phyloP scores from a whole-genome alignment of 2,888 invertebrate genomes.

The Celastrina argiolus region DNA sequence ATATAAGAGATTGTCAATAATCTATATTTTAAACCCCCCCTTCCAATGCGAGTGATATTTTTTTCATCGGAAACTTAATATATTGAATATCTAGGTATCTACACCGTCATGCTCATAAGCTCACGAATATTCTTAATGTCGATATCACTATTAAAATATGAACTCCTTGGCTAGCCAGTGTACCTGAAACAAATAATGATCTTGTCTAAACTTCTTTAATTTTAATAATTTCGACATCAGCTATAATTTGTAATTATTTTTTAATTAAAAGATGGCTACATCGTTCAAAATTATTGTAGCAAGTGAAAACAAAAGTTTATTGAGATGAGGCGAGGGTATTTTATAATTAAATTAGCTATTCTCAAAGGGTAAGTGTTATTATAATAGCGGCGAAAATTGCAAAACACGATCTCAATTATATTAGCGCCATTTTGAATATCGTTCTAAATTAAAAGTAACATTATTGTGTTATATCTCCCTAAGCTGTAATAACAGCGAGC shows the following conservation, averaged over 20 bases:
- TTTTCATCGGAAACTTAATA: not conserved
- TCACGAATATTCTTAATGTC: not conserved
- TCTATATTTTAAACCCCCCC: too few relatives aligned
- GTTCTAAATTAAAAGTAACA: conserved; percentile 12
- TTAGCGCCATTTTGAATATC: conserved; percentile 19
- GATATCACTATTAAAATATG: not conserved
- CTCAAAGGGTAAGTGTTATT: conserved; percentile 21
- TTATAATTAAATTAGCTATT: conserved; percentile 19
- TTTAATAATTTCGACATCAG: too few relatives aligned
- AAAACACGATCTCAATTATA: conserved; percentile 17
- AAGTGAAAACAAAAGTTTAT: not conserved
- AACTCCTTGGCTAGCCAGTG: not conserved
- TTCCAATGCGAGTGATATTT: not conserved
- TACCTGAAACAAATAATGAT: not conserved
- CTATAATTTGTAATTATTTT: not conserved
- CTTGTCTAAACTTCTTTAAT: not conserved
- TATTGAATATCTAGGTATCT: not conserved
- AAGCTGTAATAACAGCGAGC: not conserved
- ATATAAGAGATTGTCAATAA: too few relatives aligned
- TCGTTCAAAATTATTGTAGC: not conserved
- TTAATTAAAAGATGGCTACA: not conserved
- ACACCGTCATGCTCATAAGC: not conserved
- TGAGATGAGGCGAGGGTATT: conserved; percentile 3
- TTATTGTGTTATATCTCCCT: conserved; percentile 4
- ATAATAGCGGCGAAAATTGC: conserved; percentile 15